These are phyloP conservation scores for Apteryx mantelli DNA, from an alignment of 2,113 vertebrate species.

Conservation along the genomic window DNA sequence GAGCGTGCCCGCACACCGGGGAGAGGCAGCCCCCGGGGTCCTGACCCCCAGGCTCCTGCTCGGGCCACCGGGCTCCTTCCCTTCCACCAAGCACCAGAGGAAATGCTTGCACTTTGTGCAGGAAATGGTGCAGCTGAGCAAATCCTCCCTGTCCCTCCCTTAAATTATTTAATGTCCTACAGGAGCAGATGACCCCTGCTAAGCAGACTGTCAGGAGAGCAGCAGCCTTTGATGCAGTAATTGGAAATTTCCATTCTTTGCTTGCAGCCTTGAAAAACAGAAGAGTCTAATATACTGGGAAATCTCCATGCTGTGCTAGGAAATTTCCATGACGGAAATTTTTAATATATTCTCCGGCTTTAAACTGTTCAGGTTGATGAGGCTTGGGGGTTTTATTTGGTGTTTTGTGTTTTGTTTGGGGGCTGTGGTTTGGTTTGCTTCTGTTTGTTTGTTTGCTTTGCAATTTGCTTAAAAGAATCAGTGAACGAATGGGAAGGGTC, in stretches of 20 bases:
- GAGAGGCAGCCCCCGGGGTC: neutral
- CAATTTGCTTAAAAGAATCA: slow-evolving; percentile 64
- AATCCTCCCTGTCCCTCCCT: slow-evolving; percentile 67
- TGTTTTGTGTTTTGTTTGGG: neutral
- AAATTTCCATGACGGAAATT: slow-evolving; percentile 84
- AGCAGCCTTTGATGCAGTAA: slow-evolving; percentile 82
- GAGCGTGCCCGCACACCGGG: neutral
- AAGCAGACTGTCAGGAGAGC: slow-evolving; percentile 79
- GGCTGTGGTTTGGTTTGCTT: neutral
- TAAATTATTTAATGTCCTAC: slow-evolving; percentile 79
- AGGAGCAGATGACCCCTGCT: slow-evolving; percentile 80
- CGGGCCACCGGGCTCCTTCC: rapidly evolving
- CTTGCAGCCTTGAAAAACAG: slow-evolving; percentile 78
- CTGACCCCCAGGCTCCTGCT: neutral
- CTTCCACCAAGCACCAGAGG: slow-evolving; percentile 4
- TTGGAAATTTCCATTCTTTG: slow-evolving; percentile 87
- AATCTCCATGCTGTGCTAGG: slow-evolving; percentile 78
- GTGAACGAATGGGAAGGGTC: slow-evolving; percentile 60
- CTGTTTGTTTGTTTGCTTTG: slow-evolving; percentile 55
- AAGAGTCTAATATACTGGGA: slow-evolving; percentile 78
- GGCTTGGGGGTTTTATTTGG: slow-evolving; percentile 39
- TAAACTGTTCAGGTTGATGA: slow-evolving; percentile 72
- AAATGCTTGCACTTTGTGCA: slow-evolving; percentile 16
- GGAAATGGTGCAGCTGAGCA: slow-evolving; percentile 24
- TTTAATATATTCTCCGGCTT: slow-evolving; percentile 77